Base-by-base conservation (phyloP, 2,888 invertebrate genomes). In the Chirona hameri region DNA sequence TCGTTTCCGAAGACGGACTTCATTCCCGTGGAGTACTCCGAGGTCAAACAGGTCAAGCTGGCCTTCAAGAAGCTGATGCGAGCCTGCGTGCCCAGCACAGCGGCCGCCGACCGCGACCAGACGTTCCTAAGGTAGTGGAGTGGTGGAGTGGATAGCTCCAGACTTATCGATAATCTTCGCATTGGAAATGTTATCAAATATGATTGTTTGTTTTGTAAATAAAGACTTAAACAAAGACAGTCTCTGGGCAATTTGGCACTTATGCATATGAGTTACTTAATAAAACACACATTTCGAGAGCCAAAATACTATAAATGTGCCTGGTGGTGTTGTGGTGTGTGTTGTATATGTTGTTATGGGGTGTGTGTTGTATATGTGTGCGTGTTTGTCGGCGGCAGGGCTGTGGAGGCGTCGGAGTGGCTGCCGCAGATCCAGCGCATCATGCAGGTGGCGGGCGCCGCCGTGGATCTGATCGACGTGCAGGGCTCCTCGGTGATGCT, bases 21-120 rank as follows among this genome's bases (percentile, higher is more conserved):
- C 86, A 95, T 98, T 87, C 96, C 97, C 15, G 95, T 97, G n/a
- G 98, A 98, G 88, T 96, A 95, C 90, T 93, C 93, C 81, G 98
- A 98, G 87, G 93, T 95, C 55, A 91, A 97, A 81, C 94, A 95
- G 87, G 93, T 95, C 14, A 95, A 97, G 87, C 92, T 95, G 84
- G 95, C 97, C 84, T 98, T 98, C 90, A 98, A 98, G 90, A 98
- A 98, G 89, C 90, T 98, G 83, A 93, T 97, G 93, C 90, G 97
- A 55, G 97, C 97, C 21, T 96, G 96, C 88, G 93, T 96, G 85
- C 97, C 98, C 0, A 96, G 94, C 84, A 91, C 92, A 72, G 82
- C 85, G 18, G 85, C 90, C 10, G 91, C 91, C 82, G 93, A 93
- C 84, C 92, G 93, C 0, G 93, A 94, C 86, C 92, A 93, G 85